Base-by-base conservation (phyloP, 2,797 vertebrate genomes). In the Phaenicophaeus curvirostris region DNA sequence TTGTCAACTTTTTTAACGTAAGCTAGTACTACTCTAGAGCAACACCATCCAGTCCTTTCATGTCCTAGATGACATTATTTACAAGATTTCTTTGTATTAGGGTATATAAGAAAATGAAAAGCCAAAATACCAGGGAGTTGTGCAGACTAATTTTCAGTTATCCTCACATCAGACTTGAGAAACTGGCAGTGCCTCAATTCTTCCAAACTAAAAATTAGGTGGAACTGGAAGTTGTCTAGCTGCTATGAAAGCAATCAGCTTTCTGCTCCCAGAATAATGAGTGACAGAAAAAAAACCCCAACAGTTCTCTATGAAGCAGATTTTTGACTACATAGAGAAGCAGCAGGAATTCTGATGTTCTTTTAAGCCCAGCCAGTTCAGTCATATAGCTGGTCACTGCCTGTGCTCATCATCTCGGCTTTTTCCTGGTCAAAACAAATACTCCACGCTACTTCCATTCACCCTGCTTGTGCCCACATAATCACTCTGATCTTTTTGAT, bases 101-200 rank as follows among this genome's bases (percentile, higher is more conserved):
- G 31, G 37, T 66, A 53, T 6, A 3, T 7, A 65, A 42, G 53
- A 65, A 87, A 71, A 85, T 9, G 11, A 13, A 63, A 62, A 8
- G 4, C 11, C 82, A 63, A 30, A 48, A 58, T 27, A 15, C 21
- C 13, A 55, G 48, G 4, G 17, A 75, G 11, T 11, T 33, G 46
- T 51, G 17, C 28, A 79, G 33, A 31, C 19, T 16, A 1, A 30
- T 84, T 76, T 30, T 65, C 8, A 65, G 14, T n/a, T 86, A 78
- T 72, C 42, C 8, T 55, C 0, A 0, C 13, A 20, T n/a, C 33
- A 57, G 35, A 66, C 18, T 62, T 85, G 0, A 54, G 41, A 68
- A 66, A 41, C 3, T 41, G 58, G 25, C 42, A 79, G 27, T 30
- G 20, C 35, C 21, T 71, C 27, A 46, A n/a, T 12, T 39, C 54